Evolutionary conservation across 2,113 vertebrate genomes (phyloP), one percentile per base, ranked within the genome.

Genomic region (Pseudopodoces humilis): DNA sequence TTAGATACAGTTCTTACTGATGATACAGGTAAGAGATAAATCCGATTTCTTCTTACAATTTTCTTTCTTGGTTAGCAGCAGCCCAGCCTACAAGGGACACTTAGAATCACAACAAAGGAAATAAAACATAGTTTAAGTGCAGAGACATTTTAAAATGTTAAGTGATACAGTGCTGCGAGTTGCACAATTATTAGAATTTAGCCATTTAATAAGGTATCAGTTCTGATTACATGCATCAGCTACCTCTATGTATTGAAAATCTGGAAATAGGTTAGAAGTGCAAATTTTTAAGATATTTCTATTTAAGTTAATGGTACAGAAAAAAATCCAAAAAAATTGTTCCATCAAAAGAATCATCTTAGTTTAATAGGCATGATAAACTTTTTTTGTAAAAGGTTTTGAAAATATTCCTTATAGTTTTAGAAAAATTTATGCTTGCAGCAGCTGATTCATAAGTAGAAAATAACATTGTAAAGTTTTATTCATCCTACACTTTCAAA

Each of bases 401-500:
- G 41, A 83, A 90, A 82, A 50, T 63, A 11, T 13, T 19, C 15
- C 24, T 81, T 71, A 35, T 4, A 72, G 20, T 58, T 92, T 91
- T 47, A 83, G 50, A 75, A 39, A 43, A 39, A 67, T 70, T 56
- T 75, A 65, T 80, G 30, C 6, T 69, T 69, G 67, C 28, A 58
- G 41, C 17, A 83, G 5, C n/a, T 83, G 83, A 92, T 87, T 67
- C 13, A 49, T 67, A 83, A 80, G n/a, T 63, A 91, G 71, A 84
- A 96, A 87, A 53, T 4, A 53, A 37, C 12, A 49, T 62, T 83
- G 35, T 50, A 58, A 63, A 83, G 41, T 88, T 93, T 91, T 96
- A 91, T 95, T 96, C 90, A 43, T 95, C 71, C 86, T 90, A 43
- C 43, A 68, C 52, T 96, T 97, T 81, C 44, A 91, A 85, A 95